Evolutionary conservation across 2,797 vertebrate genomes (phyloP).

Genomic region (Allenopithecus nigroviridis): DNA sequence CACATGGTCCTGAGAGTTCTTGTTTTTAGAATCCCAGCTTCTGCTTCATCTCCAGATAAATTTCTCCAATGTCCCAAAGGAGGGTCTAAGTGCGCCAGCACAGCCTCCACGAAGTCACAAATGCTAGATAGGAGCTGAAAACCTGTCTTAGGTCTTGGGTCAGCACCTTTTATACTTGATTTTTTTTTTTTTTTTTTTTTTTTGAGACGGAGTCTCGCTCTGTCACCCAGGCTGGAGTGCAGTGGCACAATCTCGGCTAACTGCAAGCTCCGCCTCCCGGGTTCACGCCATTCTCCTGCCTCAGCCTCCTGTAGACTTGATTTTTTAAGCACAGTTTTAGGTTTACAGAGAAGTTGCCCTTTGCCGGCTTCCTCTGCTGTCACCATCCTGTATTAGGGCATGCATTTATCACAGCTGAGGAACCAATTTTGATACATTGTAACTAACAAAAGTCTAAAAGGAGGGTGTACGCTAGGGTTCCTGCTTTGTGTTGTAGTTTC

Average conservation of each 20-base stretch:
- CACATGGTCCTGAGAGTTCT: not conserved
- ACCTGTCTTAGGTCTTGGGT: not conserved
- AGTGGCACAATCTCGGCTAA: too few relatives aligned
- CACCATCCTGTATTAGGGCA: rapidly evolving
- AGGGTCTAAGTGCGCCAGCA: rapidly evolving
- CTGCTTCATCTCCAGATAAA: rapidly evolving
- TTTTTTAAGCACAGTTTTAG: not conserved
- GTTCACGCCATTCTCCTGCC: too few relatives aligned
- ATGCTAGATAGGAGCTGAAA: not conserved
- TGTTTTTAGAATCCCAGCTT: not conserved
- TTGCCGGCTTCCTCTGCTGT: rapidly evolving
- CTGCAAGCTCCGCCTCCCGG: too few relatives aligned
- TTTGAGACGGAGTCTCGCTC: too few relatives aligned
- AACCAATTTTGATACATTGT: rapidly evolving
- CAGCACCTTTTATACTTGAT: not conserved
- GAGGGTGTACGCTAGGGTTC: rapidly evolving
- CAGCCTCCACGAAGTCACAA: rapidly evolving
- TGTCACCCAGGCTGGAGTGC: too few relatives aligned
- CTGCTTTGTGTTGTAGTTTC: not conserved
- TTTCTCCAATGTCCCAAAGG: not conserved
- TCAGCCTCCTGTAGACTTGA: not conserved
- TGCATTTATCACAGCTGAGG: rapidly evolving
- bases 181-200: not conserved
- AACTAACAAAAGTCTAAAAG: not conserved
- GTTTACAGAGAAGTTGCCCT: not conserved